Evolutionary conservation across 2,888 invertebrate genomes (phyloP).

Genomic region (Rotaria magnacalcarata): DNA sequence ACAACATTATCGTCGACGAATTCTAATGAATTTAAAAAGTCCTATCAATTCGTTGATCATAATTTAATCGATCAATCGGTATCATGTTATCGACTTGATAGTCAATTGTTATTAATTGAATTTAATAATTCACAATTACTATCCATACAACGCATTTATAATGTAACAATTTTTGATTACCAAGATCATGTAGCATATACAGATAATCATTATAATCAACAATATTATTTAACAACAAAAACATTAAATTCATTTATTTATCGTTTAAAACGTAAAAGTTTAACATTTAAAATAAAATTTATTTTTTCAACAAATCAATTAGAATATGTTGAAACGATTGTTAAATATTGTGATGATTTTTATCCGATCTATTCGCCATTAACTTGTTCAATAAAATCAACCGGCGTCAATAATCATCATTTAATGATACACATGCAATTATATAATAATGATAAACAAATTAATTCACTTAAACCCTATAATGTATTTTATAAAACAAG

Average conservation of each 20-base stretch:
- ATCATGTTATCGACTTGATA: neutral
- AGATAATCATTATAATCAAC: neutral
- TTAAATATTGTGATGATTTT: constrained; percentile 25
- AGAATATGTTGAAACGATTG: neutral
- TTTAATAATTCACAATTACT: neutral
- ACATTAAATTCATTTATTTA: neutral
- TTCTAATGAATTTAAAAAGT: neutral
- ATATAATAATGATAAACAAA: neutral
- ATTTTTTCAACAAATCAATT: neutral
- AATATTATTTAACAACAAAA: neutral
- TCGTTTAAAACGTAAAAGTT: constrained; percentile 10
- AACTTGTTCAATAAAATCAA: constrained; percentile 9
- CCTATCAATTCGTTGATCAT: neutral
- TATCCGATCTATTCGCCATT: neutral
- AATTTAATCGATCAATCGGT: neutral
- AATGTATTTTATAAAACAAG: constrained; percentile 21
- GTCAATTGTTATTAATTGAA: neutral
- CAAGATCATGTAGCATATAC: neutral
- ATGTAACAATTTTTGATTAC: constrained; percentile 23
- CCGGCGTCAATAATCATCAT: neutral
- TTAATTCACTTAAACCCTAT: neutral
- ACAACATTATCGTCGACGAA: neutral
- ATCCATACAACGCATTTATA: neutral
- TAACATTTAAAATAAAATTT: neutral
- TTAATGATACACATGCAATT: constrained; percentile 17